Conservation (phyloP, 1,140 invertebrate species). For the Steinernema khuongi region DNA sequence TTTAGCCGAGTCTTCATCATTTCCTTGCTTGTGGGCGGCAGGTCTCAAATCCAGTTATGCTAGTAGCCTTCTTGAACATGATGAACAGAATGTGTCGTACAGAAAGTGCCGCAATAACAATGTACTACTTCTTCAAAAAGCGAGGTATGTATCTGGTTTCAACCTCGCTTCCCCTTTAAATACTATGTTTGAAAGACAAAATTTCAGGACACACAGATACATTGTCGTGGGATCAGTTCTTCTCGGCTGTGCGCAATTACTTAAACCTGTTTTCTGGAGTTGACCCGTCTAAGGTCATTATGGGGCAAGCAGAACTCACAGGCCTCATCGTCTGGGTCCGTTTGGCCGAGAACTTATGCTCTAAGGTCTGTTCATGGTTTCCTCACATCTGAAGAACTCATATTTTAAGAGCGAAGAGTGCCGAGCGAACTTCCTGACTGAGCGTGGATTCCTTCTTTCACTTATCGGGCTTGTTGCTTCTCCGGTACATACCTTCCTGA, state of each 20-base stretch:
- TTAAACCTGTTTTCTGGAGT: not conserved
- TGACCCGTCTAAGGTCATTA: not conserved
- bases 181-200: not conserved
- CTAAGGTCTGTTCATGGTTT: not conserved
- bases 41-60: not conserved
- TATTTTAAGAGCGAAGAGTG: not conserved
- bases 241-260: not conserved
- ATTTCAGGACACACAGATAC: not conserved
- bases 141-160: not conserved
- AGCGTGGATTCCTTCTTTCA: not conserved
- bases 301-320: not conserved
- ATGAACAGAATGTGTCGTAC: not conserved
- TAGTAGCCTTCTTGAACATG: not conserved
- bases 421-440: not conserved
- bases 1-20: slow-evolving; percentile 1
- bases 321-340: not conserved
- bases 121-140: not conserved
- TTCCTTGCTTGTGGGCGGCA: not conserved
- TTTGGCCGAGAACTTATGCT: not conserved
- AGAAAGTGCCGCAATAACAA: not conserved
- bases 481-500: not conserved
- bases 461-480: not conserved
- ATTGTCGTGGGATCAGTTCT: not conserved
- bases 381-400: not conserved
- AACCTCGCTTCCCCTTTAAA: too few relatives aligned